Percentiles rank a stretch among this genome's conserved stretches.
Evolutionary conservation across 2,888 invertebrate species (phyloP).

Genomic region (Lutraria lutraria): DNA sequence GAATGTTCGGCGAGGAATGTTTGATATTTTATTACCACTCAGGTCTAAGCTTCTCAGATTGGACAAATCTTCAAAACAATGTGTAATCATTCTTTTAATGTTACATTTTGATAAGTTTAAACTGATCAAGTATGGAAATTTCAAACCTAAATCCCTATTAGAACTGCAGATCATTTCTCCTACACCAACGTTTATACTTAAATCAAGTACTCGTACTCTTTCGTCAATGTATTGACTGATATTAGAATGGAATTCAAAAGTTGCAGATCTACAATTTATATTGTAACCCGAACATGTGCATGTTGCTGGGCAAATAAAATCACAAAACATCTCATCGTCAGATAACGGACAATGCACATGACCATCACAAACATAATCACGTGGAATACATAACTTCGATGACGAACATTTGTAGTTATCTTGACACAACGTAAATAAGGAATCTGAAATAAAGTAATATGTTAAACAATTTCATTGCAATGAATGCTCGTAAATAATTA

Average conservation of each 20-base stretch:
- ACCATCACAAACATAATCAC: conserved; percentile 65
- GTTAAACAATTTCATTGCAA: not conserved
- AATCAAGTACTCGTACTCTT: conserved; percentile 3
- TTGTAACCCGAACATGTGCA: conserved; percentile 49
- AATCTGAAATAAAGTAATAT: not conserved
- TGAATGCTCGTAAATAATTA: not conserved
- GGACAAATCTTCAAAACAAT: not conserved
- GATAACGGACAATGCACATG: conserved; percentile 56
- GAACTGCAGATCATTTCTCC: not conserved
- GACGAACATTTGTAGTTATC: not conserved
- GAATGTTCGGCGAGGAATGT: conserved; percentile 26
- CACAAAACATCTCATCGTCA: conserved; percentile 71
- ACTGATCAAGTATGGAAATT: conserved; percentile 8
- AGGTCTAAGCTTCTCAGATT: conserved; percentile 46
- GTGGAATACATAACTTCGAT: conserved; percentile 2
- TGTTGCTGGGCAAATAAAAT: conserved; percentile 46
- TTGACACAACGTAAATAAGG: not conserved
- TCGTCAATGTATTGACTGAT: not conserved
- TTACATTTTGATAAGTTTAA: conserved; percentile 19
- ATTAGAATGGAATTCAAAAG: not conserved
- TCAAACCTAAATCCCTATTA: not conserved
- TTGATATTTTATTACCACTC: conserved; percentile 38
- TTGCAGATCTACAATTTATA: conserved; percentile 38
- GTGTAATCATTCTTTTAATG: not conserved
- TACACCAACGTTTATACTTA: not conserved